Conservation (phyloP, 2,113 vertebrate species). For the Andinoacara biseriatus region DNA sequence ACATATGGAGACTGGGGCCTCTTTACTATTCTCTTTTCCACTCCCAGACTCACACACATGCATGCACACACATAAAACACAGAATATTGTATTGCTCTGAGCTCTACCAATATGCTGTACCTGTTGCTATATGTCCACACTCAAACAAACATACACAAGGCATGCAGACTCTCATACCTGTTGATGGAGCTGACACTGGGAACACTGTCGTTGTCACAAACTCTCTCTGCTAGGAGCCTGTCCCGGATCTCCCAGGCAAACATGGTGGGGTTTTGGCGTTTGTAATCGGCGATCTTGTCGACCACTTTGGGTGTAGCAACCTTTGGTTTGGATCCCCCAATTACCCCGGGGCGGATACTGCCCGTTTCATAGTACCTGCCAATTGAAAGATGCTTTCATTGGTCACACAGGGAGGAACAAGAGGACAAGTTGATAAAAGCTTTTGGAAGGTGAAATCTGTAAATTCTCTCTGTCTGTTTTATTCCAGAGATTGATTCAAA, state of each 20-base stretch:
- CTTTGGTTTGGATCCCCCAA: constrained; percentile 99
- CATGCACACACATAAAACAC: constrained; percentile 27
- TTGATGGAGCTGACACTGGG: constrained; percentile 99
- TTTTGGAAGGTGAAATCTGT: not conserved
- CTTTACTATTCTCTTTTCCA: constrained; percentile 60
- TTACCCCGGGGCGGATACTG: constrained; percentile 98
- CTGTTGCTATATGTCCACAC: constrained; percentile 49
- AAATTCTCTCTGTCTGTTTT: too few species aligned
- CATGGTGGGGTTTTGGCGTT: constrained; percentile 99
- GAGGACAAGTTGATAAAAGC: not conserved
- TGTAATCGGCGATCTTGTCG: constrained; percentile 99
- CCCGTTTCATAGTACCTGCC: constrained; percentile 98
- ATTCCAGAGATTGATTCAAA: too few species aligned
- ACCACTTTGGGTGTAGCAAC: constrained; percentile 99
- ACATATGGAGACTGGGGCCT: constrained; percentile 79
- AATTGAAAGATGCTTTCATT: constrained; percentile 16
- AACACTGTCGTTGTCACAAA: constrained; percentile 98
- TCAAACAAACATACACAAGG: constrained; percentile 14
- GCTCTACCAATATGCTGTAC: constrained; percentile 36
- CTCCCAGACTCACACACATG: constrained; percentile 20
- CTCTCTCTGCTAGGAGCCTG: constrained; percentile 93
- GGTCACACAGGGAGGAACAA: not conserved
- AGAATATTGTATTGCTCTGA: constrained; percentile 15
- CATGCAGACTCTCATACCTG: constrained; percentile 82
- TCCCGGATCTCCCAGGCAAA: constrained; percentile 99